These are phyloP conservation scores for Formicarius rufipectus DNA, from an alignment of 2,113 vertebrate genomes.

Conservation along the genomic window DNA sequence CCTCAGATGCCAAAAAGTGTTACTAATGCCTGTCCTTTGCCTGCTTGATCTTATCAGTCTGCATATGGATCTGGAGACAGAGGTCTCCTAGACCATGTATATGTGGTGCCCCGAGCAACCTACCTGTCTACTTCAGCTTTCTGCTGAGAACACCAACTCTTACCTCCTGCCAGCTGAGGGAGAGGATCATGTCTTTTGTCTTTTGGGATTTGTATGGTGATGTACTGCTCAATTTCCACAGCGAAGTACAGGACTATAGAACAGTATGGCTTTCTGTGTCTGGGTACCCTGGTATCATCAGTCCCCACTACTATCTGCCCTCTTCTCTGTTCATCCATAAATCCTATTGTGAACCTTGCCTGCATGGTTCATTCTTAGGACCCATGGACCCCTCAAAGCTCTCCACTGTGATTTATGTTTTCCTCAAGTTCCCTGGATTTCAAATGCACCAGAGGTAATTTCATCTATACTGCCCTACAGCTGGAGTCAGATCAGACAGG, in stretches of 20 bases:
- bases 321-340: neutral
- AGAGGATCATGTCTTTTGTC: neutral
- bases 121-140: neutral
- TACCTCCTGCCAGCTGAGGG: neutral
- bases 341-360: neutral
- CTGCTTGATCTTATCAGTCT: neutral
- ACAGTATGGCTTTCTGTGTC: neutral
- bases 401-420: neutral
- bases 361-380: neutral
- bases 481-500: neutral
- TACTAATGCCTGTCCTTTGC: neutral
- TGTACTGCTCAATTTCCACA: neutral
- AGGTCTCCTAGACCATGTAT: neutral
- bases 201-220: neutral
- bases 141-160: neutral
- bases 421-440: neutral
- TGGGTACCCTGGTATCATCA: neutral
- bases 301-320: neutral
- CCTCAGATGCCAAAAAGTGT: neutral
- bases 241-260: neutral
- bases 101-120: neutral
- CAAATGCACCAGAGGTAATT: neutral
- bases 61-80: neutral
- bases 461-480: neutral
- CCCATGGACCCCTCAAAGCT: neutral